These are phyloP conservation scores for Drosophila chauvacae DNA, from an alignment of 1,140 invertebrate species.

Conservation along the genomic window DNA sequence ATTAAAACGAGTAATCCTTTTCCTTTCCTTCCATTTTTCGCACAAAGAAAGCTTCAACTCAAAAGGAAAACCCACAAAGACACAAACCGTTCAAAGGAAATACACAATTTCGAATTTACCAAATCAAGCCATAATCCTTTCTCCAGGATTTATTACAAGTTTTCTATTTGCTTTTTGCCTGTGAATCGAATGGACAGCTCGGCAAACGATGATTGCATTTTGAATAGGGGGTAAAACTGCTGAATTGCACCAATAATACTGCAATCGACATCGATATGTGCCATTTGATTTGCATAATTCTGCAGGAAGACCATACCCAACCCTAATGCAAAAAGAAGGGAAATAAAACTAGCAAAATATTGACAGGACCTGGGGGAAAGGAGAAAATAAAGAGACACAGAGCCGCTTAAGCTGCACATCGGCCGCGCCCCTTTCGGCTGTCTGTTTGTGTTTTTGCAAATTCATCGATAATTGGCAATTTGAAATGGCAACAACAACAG, in stretches of 20 bases:
- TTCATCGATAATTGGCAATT: conserved; percentile 82
- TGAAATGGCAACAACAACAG: conserved; percentile 73
- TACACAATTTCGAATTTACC: conserved; percentile 4
- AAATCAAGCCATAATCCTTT: conserved; percentile 32
- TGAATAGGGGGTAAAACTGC: conserved; percentile 58
- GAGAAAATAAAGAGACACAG: conserved; percentile 36
- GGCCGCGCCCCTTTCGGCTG: conserved; percentile 56
- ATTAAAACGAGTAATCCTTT: neutral
- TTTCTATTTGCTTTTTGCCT: conserved; percentile 16
- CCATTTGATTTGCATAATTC: conserved; percentile 82
- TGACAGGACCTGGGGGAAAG: conserved; percentile 48
- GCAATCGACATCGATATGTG: conserved; percentile 78
- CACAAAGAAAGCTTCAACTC: neutral
- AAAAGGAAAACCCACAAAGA: conserved; percentile 8
- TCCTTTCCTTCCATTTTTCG: neutral
- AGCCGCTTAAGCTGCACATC: conserved; percentile 67
- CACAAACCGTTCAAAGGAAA: conserved; percentile 29
- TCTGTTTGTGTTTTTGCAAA: conserved; percentile 80
- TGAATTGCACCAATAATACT: conserved; percentile 82
- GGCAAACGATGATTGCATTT: conserved; percentile 59
- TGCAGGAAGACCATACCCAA: conserved; percentile 47
- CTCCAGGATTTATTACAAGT: conserved; percentile 21
- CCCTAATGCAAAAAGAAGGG: conserved; percentile 36
- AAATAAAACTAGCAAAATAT: conserved; percentile 60
- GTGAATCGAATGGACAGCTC: conserved; percentile 31